Evolutionary conservation across 2,797 vertebrate genomes (phyloP).

Genomic region (Glyptemys insculpta): DNA sequence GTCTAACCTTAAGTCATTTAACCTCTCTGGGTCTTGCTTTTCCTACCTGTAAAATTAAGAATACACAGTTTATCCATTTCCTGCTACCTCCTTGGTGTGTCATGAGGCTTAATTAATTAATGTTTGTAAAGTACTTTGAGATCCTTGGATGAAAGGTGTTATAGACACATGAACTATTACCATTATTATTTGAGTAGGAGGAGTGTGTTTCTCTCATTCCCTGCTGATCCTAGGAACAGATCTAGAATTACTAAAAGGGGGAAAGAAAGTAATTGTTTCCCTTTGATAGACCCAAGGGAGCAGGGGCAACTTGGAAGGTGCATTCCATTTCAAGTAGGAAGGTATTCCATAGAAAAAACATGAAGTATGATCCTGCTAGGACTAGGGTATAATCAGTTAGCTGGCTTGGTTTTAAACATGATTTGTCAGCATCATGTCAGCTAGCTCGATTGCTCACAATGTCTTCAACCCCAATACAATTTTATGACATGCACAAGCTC

Average conservation of each 20-base stretch:
- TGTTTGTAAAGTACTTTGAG: neutral
- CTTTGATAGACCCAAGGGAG: neutral
- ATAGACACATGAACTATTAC: neutral
- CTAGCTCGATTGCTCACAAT: neutral
- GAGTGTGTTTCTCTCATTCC: neutral
- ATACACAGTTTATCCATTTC: neutral
- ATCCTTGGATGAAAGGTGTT: neutral
- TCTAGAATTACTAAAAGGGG: neutral
- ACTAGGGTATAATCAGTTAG: neutral
- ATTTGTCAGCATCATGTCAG: neutral
- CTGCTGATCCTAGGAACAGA: neutral
- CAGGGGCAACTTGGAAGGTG: neutral
- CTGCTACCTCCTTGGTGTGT: neutral
- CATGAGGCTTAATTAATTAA: neutral
- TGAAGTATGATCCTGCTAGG: neutral
- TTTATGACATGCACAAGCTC: fast-evolving
- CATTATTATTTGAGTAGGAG: neutral
- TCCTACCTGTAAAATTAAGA: neutral
- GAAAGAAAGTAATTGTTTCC: neutral
- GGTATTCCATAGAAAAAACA: neutral
- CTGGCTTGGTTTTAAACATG: neutral
- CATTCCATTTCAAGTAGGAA: neutral
- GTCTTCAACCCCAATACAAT: neutral
- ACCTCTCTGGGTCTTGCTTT: neutral
- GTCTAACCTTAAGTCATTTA: neutral